These are phyloP conservation scores for Conus ventricosus DNA, from an alignment of 1,140 invertebrate genomes.

Conservation along the genomic window DNA sequence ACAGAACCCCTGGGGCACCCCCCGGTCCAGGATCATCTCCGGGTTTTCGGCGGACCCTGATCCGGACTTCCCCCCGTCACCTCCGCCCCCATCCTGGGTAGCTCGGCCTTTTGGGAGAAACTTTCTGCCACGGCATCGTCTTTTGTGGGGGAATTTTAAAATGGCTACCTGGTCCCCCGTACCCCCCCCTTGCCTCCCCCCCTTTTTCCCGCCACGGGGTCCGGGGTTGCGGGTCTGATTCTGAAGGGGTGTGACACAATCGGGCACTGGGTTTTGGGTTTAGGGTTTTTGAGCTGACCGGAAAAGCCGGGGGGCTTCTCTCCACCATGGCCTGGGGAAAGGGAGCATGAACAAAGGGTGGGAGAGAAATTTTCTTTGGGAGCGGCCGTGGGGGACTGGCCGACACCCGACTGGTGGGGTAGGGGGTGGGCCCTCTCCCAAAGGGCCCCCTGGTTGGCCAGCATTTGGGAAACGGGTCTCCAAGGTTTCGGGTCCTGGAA, in stretches of 20 bases:
- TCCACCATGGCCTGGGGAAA: slow-evolving; percentile 61
- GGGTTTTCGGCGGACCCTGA: slow-evolving; percentile 18
- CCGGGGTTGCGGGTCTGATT: slow-evolving; percentile 45
- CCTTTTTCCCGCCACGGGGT: slow-evolving; percentile 22
- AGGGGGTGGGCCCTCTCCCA: slow-evolving; percentile 32
- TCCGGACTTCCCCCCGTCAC: background rate
- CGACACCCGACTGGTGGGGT: slow-evolving; percentile 28
- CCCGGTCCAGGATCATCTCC: slow-evolving; percentile 22
- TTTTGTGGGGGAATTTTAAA: background rate
- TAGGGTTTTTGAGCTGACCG: slow-evolving; percentile 56
- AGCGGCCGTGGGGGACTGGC: background rate
- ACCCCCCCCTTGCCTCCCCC: background rate
- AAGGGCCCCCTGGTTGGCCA: slow-evolving; percentile 34
- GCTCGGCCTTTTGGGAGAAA: background rate
- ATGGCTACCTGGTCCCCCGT: background rate
- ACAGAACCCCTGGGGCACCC: slow-evolving; percentile 46
- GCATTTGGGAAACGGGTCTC: slow-evolving; percentile 32
- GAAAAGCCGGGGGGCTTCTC: slow-evolving; percentile 52
- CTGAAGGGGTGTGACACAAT: slow-evolving; percentile 66
- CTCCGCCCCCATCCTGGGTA: background rate
- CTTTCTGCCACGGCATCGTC: background rate
- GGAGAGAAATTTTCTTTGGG: slow-evolving; percentile 49
- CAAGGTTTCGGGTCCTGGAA: slow-evolving; percentile 6
- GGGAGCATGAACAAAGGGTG: slow-evolving; percentile 63
- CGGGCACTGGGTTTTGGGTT: slow-evolving; percentile 60